Base-by-base conservation (phyloP, 2,797 vertebrate species). In the Oreortyx pictus region DNA sequence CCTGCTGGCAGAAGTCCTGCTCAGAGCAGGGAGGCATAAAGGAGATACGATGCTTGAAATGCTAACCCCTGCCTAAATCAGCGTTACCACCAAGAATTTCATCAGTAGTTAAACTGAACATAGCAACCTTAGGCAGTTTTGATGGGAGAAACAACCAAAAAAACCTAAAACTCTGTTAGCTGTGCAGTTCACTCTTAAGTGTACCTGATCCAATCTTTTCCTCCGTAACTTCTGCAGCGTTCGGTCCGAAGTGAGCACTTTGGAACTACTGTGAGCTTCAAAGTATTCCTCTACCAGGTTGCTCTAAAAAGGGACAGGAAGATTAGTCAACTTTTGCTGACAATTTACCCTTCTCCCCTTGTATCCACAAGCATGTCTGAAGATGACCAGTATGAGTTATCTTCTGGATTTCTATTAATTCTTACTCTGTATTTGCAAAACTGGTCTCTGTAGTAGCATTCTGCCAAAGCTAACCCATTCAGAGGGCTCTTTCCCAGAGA, bases 261-360 rank as follows among this genome's bases (percentile, higher is more conserved):
- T 99, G 44, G 99, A 99, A 97, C 98, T 99, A 96, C 99, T 98
- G 27, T 99, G 99, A 89, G 99, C 99, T 96, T 99, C 99, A 87
- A 99, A 99, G 93, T 99, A 99, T 71, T 99, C 98, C 94, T 99
- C 98, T 33, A 99, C 98, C 96, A 99, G 97, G 87, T 96, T 98
- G 95, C 93, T 97, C 98, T 99, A 90, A 31, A 97, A 86, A 97
- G 27, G 19, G 15, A 71, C 20, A 94, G 31, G 65, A 59, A 96
- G 65, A 70, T 93, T 24, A 97, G 60, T 68, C 81, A 81, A 33
- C 3, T 70, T 33, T 59, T 75, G 44, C 74, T 76, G 12, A 25
- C 25, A 33, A 43, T 47, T 29, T 37, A 68, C 6, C n/a, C 29
- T 33, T 68, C 49, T 88, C n/a, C n/a, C 25, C 49, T 41, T 54